Evolutionary conservation across 2,888 invertebrate species (phyloP).

Genomic region (Apamea anceps): DNA sequence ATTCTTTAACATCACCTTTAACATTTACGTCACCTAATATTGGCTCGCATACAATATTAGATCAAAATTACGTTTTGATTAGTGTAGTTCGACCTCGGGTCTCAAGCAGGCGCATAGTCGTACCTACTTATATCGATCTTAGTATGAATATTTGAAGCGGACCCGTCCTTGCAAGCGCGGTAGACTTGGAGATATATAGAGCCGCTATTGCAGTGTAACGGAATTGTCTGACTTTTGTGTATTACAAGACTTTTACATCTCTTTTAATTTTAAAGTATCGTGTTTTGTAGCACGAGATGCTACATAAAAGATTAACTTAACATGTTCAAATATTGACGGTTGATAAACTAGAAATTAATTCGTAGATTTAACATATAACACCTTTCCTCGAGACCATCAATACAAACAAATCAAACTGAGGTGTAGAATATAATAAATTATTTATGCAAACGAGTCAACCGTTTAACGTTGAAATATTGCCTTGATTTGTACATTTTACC

Average conservation of each 20-base stretch:
- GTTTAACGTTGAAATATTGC: conserved; percentile 58
- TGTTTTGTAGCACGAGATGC: neutral
- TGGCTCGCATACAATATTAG: conserved; percentile 82
- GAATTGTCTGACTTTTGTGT: conserved; percentile 37
- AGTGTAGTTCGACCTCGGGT: conserved; percentile 81
- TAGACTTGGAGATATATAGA: conserved; percentile 70
- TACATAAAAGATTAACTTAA: neutral
- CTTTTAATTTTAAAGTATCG: neutral
- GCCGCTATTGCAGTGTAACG: conserved; percentile 31
- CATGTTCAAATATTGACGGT: conserved; percentile 5
- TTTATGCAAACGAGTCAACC: conserved; percentile 54
- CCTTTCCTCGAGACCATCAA: conserved; percentile 34
- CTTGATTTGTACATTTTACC: conserved; percentile 57
- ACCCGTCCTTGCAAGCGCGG: conserved; percentile 83
- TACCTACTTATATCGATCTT: conserved; percentile 85
- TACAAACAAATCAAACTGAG: conserved; percentile 47
- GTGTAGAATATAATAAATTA: conserved; percentile 56
- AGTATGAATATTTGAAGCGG: conserved; percentile 88
- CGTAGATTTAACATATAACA: conserved; percentile 9
- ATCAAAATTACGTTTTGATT: conserved; percentile 86
- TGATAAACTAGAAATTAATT: conserved; percentile 6
- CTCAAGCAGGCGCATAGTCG: conserved; percentile 79
- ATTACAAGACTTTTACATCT: neutral
- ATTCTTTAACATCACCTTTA: conserved; percentile 62
- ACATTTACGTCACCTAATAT: conserved; percentile 61